Evolutionary conservation across 1,140 invertebrate species (phyloP).

Genomic region (Drosophila ananassae): DNA sequence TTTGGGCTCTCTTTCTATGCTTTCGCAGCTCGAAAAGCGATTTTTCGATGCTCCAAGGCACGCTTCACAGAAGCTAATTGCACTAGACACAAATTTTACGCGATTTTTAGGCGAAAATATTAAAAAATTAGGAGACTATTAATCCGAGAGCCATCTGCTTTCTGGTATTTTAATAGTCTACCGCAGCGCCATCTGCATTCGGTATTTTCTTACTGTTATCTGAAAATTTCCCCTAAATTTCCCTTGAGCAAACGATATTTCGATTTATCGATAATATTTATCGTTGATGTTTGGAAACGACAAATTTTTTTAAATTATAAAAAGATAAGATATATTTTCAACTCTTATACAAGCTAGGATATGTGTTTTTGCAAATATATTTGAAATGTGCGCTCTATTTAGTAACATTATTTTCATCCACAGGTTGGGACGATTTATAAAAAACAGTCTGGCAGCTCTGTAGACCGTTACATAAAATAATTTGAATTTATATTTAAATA

Average conservation of each 20-base stretch:
- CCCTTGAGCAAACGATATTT: no score
- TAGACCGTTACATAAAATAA: neutral
- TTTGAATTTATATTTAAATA: neutral
- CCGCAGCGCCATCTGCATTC: neutral
- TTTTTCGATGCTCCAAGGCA: neutral
- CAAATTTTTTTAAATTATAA: no score
- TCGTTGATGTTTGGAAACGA: no score
- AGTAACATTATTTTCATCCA: no score
- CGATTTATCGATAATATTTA: no score
- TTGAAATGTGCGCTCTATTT: no score
- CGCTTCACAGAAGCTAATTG: neutral
- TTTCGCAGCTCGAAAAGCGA: neutral
- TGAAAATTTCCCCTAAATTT: no score
- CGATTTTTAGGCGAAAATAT: neutral
- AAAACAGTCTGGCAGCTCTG: neutral
- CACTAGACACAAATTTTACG: constrained; percentile 8
- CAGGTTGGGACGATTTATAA: no score
- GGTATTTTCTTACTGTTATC: no score
- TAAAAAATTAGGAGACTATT: constrained; percentile 2
- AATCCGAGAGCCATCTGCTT: constrained; percentile 13
- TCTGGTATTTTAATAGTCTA: neutral
- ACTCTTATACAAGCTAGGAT: no score
- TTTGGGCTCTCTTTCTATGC: neutral
- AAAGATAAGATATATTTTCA: no score
- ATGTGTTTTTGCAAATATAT: no score